Evolutionary conservation across 2,113 vertebrate genomes (phyloP).

Genomic region (Notarius quadriscutis): DNA sequence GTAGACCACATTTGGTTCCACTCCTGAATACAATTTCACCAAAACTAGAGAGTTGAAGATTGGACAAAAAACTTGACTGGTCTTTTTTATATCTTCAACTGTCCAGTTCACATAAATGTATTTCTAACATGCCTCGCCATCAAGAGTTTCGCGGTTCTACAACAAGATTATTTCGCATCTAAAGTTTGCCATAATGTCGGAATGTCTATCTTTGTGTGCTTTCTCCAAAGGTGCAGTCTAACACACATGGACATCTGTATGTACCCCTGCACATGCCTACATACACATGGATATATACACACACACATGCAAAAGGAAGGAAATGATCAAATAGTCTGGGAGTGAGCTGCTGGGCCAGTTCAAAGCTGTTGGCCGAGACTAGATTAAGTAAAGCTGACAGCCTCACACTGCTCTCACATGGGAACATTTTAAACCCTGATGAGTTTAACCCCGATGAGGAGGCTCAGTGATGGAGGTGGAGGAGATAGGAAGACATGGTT

Average conservation of each 20-base stretch:
- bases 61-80: neutral
- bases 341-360: conserved; percentile 70
- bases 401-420: conserved; percentile 78
- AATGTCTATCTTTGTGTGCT: neutral
- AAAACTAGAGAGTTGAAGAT: neutral
- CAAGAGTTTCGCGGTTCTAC: neutral
- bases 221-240: neutral
- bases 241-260: conserved; percentile 6
- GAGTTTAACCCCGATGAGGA: conserved; percentile 66
- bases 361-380: conserved; percentile 74
- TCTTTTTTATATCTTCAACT: neutral
- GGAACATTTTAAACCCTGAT: conserved; percentile 78
- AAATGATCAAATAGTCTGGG: conserved; percentile 72
- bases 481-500: neutral
- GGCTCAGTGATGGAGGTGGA: neutral
- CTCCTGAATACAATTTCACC: neutral
- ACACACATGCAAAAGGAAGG: conserved; percentile 51
- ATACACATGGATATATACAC: conserved; percentile 7
- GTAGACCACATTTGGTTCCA: neutral
- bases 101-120: neutral
- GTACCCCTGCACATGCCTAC: neutral
- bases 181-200: neutral
- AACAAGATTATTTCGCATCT: neutral
- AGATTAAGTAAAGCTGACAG: conserved; percentile 71
- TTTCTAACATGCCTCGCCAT: neutral